Conservation (phyloP, 2,113 vertebrate species). For the Mirza zaza region DNA sequence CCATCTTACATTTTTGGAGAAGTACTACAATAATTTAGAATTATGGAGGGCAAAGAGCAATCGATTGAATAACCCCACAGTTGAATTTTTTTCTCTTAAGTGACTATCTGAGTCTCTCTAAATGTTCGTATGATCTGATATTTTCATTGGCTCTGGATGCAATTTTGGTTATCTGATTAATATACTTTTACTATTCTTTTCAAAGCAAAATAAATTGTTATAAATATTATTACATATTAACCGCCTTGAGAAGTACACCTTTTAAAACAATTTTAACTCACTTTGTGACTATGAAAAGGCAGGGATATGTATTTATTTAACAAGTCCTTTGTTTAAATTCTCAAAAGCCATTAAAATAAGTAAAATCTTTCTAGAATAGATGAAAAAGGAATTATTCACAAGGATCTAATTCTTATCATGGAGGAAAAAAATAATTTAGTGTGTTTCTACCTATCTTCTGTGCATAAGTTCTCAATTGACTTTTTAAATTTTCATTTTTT, state of each 20-base stretch:
- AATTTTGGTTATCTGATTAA: background rate
- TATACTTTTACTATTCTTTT: background rate
- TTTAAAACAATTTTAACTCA: slow-evolving; percentile 9
- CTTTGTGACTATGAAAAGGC: background rate
- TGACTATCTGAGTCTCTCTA: background rate
- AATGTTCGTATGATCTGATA: background rate
- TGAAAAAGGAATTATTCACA: background rate
- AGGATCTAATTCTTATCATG: background rate
- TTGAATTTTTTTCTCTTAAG: background rate
- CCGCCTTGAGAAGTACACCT: background rate
- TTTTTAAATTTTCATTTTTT: slow-evolving; percentile 20
- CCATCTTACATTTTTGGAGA: background rate
- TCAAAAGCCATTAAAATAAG: slow-evolving; percentile 44
- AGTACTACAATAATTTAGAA: background rate
- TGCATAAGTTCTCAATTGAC: background rate
- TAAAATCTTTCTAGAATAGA: background rate
- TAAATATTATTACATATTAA: background rate
- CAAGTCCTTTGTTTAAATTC: slow-evolving; percentile 35
- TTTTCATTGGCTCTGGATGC: background rate
- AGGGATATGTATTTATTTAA: background rate
- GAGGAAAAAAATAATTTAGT: background rate
- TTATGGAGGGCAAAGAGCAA: background rate
- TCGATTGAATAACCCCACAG: background rate
- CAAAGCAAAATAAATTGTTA: background rate
- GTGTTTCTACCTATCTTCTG: background rate